Conservation (phyloP, 64 coral and sea anemone genomes). For the Platygyra sinensis region DNA sequence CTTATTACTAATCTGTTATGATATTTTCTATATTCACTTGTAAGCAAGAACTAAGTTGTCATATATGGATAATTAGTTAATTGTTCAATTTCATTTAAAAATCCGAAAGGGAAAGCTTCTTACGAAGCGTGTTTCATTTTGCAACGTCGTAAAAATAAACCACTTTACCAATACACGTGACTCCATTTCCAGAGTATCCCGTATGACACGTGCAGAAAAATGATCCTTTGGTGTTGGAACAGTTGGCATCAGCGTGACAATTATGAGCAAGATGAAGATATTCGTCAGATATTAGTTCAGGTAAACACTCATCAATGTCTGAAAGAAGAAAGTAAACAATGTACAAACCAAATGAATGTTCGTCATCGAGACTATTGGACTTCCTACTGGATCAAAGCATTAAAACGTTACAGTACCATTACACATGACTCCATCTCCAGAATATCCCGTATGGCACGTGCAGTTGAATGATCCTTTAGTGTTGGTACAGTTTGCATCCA, state of each 20-base stretch:
- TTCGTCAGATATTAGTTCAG: constrained; percentile 2
- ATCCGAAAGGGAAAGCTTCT: no score
- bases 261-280: constrained; percentile 67
- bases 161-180: constrained; percentile 39
- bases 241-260: constrained; percentile 64
- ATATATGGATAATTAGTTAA: no score
- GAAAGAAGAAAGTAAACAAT: not conserved
- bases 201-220: constrained; percentile 79
- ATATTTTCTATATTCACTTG: no score
- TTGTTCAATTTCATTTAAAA: no score
- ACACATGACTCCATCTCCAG: constrained; percentile 71
- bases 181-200: constrained; percentile 80
- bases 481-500: constrained; percentile 72
- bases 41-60: no score
- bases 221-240: constrained; percentile 79
- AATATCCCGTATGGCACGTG: constrained; percentile 60
- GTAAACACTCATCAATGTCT: constrained; percentile 79
- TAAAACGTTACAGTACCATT: constrained; percentile 9
- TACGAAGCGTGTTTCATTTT: no score
- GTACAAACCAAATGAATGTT: no score
- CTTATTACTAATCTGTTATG: no score
- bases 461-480: constrained; percentile 72
- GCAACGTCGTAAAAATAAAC: not conserved
- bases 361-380: no score
- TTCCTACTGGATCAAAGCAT: not conserved